Evolutionary conservation across 2,113 vertebrate genomes (phyloP), one percentile per base, ranked within the genome.

Genomic region (Benitochromis conjunctus): DNA sequence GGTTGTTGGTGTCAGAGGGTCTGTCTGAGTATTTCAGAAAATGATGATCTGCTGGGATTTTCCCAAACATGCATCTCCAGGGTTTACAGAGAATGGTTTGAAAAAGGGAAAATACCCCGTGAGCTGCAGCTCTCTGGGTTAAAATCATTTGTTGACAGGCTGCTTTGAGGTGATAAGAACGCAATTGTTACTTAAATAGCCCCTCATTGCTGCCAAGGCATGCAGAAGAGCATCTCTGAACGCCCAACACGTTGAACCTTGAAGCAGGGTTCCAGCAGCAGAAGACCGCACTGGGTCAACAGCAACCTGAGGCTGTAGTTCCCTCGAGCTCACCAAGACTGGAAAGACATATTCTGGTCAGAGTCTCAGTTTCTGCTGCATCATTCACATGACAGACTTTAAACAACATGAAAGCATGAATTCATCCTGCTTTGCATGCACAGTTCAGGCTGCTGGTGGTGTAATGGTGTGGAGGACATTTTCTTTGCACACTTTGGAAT

Each of bases 201-300:
- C 38, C 16, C 38, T 13, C 0, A 2, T 0, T 24, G 1, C 64
- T 9, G 4, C 18, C 7, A 19, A 19, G 7, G 16, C 4, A 19
- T 19, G n/a, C 12, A 69, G 64, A 43, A 69, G 64, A 43, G 64
- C 64, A 16, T 16, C 64, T 69, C 38, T 69, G 64, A 69, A 12
- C 1, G 9, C 18, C 31, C 0, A 62, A 62, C 58, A n/a, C 5
- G 0, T 36, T n/a, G 31, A 36, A 36, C 31, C 58, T 62, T 62
- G 31, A 62, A 36, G 58, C 58, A 62, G 58, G 31, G 58, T 36
- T 62, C 4, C 58, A 62, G 31, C 31, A 62, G 64, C 64, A 69
- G 38, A 24, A 43, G 64, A 24, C 7, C 2, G 3, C 26, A 60
- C 57, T 62, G 0, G 26, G 57, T 60, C 0, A 3, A 34, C 16